Evolutionary conservation across 2,888 invertebrate genomes (phyloP).

Genomic region (Nipponacmea schrenckii): DNA sequence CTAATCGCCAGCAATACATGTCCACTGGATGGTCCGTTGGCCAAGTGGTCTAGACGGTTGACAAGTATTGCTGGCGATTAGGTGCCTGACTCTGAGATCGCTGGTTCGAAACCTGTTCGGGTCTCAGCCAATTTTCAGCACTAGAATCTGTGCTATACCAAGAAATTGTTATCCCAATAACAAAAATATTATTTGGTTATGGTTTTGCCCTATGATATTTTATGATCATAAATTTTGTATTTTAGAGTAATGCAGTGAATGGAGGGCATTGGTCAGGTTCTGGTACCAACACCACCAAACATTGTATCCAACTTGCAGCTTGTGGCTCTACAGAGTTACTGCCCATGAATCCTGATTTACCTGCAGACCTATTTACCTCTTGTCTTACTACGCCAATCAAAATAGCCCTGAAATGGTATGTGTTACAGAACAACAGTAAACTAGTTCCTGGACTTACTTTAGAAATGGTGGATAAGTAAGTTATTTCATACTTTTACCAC

Average conservation of each 20-base stretch:
- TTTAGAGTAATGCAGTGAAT: slow-evolving; percentile 7
- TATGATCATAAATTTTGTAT: neutral
- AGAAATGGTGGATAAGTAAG: slow-evolving; percentile 91
- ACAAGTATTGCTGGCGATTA: too few species aligned
- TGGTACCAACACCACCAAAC: slow-evolving; percentile 73
- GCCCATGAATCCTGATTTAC: slow-evolving; percentile 97
- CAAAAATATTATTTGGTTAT: too few species aligned
- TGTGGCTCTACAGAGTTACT: slow-evolving; percentile 92
- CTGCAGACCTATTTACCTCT: slow-evolving; percentile 96
- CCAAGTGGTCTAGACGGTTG: too few species aligned
- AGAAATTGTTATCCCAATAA: too few species aligned
- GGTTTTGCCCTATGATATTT: too few species aligned
- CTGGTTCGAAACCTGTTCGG: too few species aligned
- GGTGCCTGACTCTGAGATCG: too few species aligned
- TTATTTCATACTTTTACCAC: slow-evolving; percentile 36
- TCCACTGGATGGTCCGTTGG: too few species aligned
- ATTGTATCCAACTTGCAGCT: slow-evolving; percentile 96
- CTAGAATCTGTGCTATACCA: too few species aligned
- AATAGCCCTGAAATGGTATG: slow-evolving; percentile 94
- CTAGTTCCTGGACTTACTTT: slow-evolving; percentile 84
- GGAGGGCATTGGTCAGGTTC: slow-evolving; percentile 1
- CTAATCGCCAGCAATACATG: too few species aligned
- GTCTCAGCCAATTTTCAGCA: too few species aligned
- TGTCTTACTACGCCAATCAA: slow-evolving; percentile 98
- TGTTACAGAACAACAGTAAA: slow-evolving; percentile 83